Percentiles rank a stretch among this genome's conserved stretches.
Conservation (phyloP, 2,113 vertebrate genomes). For the Xenus cinereus region DNA sequence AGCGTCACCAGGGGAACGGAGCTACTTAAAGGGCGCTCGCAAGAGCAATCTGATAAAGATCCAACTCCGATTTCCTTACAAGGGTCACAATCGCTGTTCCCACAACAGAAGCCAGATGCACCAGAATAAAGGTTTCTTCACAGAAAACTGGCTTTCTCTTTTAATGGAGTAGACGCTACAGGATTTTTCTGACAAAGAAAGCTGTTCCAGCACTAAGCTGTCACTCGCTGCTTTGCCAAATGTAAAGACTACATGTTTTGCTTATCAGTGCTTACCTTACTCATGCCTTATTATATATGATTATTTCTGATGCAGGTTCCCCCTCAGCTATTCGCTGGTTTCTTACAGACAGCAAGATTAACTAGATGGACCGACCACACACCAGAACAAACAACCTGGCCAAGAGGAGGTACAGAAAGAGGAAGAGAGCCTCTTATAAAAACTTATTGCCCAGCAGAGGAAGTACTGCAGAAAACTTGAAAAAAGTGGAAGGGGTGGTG, state of each 20-base stretch:
- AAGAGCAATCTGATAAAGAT: slow-evolving; percentile 47
- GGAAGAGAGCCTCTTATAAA: neutral
- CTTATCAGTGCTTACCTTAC: neutral
- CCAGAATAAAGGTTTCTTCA: neutral
- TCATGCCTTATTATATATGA: neutral
- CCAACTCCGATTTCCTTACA: neutral
- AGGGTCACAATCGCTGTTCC: neutral
- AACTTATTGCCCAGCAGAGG: slow-evolving; percentile 31
- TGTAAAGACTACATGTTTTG: neutral
- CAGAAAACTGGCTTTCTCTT: neutral
- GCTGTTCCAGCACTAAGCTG: neutral
- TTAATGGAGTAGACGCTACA: neutral
- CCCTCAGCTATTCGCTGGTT: neutral
- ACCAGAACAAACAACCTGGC: neutral
- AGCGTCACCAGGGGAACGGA: neutral
- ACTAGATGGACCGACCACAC: neutral
- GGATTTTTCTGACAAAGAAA: neutral
- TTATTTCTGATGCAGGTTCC: neutral
- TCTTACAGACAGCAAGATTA: neutral
- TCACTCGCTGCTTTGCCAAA: neutral
- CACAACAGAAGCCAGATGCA: slow-evolving; percentile 20
- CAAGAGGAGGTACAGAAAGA: slow-evolving; percentile 1
- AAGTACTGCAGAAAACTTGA: slow-evolving; percentile 26
- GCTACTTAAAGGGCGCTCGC: neutral
- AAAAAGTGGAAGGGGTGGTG: slow-evolving; percentile 23